Percentiles rank a stretch among this genome's conserved stretches.
These are phyloP conservation scores for Hypsibius dujardini DNA, from an alignment of 1,140 invertebrate genomes.

Conservation along the genomic window DNA sequence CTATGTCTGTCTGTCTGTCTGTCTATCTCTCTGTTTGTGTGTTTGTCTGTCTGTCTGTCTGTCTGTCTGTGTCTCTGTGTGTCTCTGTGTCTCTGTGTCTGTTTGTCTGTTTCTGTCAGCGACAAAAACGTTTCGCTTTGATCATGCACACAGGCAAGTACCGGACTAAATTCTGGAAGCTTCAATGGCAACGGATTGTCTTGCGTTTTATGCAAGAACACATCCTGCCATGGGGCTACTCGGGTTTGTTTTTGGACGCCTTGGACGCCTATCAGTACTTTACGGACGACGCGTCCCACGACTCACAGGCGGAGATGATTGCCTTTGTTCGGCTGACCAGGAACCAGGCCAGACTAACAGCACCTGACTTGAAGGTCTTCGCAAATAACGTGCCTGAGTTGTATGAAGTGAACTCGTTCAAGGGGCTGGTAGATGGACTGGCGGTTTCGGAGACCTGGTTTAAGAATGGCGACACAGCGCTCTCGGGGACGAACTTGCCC, in stretches of 20 bases:
- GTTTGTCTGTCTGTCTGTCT: too few species aligned
- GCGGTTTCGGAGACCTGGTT: background rate
- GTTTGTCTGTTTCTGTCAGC: background rate
- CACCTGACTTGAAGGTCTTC: background rate
- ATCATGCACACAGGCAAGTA: background rate
- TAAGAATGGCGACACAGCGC: background rate
- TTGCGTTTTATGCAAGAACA: conserved; percentile 8
- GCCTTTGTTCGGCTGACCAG: background rate
- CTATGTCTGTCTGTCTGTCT: background rate
- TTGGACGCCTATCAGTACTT: background rate
- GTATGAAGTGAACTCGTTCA: background rate
- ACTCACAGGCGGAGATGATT: background rate
- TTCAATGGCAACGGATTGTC: background rate
- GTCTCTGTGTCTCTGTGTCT: too few species aligned
- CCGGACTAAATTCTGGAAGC: background rate
- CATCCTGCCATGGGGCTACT: background rate
- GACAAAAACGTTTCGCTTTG: background rate
- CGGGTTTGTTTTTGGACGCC: background rate
- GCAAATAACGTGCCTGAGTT: background rate
- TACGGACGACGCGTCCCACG: background rate
- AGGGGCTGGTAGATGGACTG: background rate
- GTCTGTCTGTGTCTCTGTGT: too few species aligned
- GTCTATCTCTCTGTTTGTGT: too few species aligned
- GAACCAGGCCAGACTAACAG: background rate
- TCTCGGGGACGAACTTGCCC: background rate